Base-by-base conservation (phyloP, 2,888 invertebrate genomes). In the Cremastinae sp. region DNA sequence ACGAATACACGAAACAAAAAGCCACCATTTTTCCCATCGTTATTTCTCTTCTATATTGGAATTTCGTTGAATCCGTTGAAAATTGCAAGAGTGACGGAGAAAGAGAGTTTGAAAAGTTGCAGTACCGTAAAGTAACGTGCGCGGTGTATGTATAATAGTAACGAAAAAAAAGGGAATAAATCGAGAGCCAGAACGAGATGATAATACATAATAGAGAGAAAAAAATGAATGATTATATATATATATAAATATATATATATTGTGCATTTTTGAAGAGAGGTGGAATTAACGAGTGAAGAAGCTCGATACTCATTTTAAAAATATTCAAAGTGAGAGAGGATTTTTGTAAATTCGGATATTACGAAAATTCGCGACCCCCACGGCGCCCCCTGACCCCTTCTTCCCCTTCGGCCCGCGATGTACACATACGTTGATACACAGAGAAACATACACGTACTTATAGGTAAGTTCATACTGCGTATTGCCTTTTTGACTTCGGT, bases 401-500 rank as follows among this genome's bases (percentile, higher is more conserved):
- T 12, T 28, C 4, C 53, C 65, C 65, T 38, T 84, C 81, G 80
- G 81, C 75, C 82, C 80, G 81, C 80, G 81, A 82, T 74, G 68
- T 78, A 85, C 83, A 87, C 83, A 81, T 81, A 84, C 81, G 83
- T 85, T 73, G 64, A 85, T 80, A 84, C 82, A 82, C 82, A 83
- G 76, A 83, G 82, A 85, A 83, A 84, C 83, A 87, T 84, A 87
- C 83, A 85, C 85, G 84, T 85, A 88, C 80, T 88, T 76, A 73
- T 73, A 89, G 86, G 87, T 89, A 88, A 89, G 89, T 88, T 89
- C 86, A 86, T 89, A 89, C 89, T 89, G 88, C 87, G 88, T 88
- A 89, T 89, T 89, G 89, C 89, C 89, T 89, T 89, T 89, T 89
- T 88, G 88, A 89, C 87, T 89, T 89, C 85, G 89, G 86, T 89